Base-by-base conservation (phyloP, 2,888 invertebrate genomes). In the Venusia cambrica region DNA sequence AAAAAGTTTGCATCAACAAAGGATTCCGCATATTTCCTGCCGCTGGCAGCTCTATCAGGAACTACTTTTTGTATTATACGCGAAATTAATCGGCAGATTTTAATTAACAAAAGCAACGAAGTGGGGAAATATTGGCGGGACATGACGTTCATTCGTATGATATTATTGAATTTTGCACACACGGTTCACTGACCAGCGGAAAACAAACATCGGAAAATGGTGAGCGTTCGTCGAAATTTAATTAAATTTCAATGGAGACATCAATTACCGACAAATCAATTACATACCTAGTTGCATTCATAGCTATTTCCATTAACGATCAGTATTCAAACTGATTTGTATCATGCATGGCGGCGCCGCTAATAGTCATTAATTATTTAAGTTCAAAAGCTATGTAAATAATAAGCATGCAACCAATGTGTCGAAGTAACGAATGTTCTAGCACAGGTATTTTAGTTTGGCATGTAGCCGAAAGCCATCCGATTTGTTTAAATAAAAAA, bases 241-340 rank as follows among this genome's bases (percentile, higher is more conserved):
- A 69, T 73, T 68, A 67, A 63, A 62, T 43, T 57, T 59, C 54
- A 63, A 65, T 67, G 54, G 58, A 69, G 56, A 63, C 55, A 60
- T 66, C 44, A 62, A 61, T 64, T 57, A 48, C 54, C 57, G 54
- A 67, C 60, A 56, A 59, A 65, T 51, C 48, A 53, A 62, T 62
- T 52, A 58, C 55, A 54, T 49, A 56, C 57, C n/a, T n/a, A n/a
- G n/a, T n/a, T n/a, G n/a, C n/a, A n/a, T 44, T 8, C 47, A 50
- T 43, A 45, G 35, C 45, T 26, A 39, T 37, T 35, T 43, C 33
- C 27, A 48, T 41, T 54, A 59, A 62, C 56, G 48, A 45, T 51
- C 45, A 51, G 51, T 55, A 54, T 30, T 34, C 45, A 41, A 33
- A 35, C 33, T 40, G 40, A 47, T 51, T 52, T 47, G 40, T 53